phyloP scores from a whole-genome alignment of 2,888 invertebrate species.

The Drosophila flavopinicola region DNA sequence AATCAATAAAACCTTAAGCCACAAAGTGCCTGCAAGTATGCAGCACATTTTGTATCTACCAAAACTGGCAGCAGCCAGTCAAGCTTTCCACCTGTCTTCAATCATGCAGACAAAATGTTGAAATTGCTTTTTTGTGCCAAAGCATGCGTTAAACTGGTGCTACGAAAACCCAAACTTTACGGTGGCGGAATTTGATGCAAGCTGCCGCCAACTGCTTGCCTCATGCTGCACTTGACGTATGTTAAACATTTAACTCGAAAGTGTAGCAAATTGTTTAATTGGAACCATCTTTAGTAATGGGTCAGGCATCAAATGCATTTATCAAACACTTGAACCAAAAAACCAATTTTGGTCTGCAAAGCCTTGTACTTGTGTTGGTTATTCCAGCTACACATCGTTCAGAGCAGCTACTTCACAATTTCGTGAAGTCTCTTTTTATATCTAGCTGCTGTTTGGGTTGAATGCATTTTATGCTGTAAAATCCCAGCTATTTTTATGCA shows the following conservation, averaged over 20 bases:
- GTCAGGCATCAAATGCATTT: background rate
- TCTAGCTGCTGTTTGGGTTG: background rate
- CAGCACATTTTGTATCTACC: conserved; percentile 26
- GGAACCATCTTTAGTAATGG: background rate
- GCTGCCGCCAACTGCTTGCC: conserved; percentile 14
- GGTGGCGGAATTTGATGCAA: conserved; percentile 9
- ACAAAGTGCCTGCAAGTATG: conserved; percentile 28
- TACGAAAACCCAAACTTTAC: conserved; percentile 14
- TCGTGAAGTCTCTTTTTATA: conserved; percentile 5
- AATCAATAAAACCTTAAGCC: conserved; percentile 32
- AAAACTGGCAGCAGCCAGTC: conserved; percentile 9
- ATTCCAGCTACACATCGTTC: background rate
- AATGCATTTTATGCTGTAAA: conserved; percentile 11
- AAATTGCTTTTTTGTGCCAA: conserved; percentile 55
- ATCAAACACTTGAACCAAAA: background rate
- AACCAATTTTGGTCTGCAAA: background rate
- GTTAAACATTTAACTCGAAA: background rate
- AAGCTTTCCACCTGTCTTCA: conserved; percentile 26
- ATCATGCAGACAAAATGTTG: conserved; percentile 51
- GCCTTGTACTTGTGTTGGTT: conserved; percentile 5
- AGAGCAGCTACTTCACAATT: background rate
- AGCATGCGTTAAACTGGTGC: conserved; percentile 60
- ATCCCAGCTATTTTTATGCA: conserved; percentile 32
- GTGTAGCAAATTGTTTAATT: background rate
- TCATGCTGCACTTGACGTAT: conserved; percentile 6